Percentiles rank a stretch among this genome's conserved stretches.
Evolutionary conservation across 2,113 vertebrate species (phyloP).

Genomic region (Hydropotes inermis): DNA sequence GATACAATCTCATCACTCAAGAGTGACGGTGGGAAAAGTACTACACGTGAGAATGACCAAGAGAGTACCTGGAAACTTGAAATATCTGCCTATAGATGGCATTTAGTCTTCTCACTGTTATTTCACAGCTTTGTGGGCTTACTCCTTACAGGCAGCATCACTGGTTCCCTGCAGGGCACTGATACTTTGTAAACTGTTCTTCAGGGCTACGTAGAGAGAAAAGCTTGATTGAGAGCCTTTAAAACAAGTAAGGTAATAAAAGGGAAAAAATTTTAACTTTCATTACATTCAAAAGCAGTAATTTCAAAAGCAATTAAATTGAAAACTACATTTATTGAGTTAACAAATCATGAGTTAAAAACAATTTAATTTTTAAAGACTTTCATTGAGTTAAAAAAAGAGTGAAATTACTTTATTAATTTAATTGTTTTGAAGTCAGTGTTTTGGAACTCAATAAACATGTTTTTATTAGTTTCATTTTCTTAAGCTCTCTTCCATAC

Average conservation of each 20-base stretch:
- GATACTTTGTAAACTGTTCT: background rate
- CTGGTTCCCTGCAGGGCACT: background rate
- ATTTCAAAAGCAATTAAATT: conserved; percentile 59
- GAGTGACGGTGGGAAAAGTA: background rate
- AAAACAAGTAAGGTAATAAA: conserved; percentile 47
- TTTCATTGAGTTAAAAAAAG: conserved; percentile 51
- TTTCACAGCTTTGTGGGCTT: background rate
- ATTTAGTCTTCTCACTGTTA: background rate
- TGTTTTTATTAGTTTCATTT: conserved; percentile 66
- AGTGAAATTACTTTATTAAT: conserved; percentile 54
- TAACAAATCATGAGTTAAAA: conserved; percentile 65
- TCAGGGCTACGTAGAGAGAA: background rate
- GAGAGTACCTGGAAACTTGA: background rate
- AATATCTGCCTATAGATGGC: background rate
- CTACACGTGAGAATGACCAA: background rate
- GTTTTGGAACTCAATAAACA: conserved; percentile 63
- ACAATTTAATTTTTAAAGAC: conserved; percentile 70
- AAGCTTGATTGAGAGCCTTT: conserved; percentile 40
- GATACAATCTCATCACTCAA: background rate
- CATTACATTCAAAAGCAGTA: conserved; percentile 52
- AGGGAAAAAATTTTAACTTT: background rate
- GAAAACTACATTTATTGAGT: conserved; percentile 64
- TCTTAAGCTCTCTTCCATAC: background rate
- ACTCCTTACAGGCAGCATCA: background rate
- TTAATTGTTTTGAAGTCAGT: conserved; percentile 69